Evolutionary conservation across 2,113 vertebrate genomes (phyloP).

Genomic region (Siphamia tubifer): DNA sequence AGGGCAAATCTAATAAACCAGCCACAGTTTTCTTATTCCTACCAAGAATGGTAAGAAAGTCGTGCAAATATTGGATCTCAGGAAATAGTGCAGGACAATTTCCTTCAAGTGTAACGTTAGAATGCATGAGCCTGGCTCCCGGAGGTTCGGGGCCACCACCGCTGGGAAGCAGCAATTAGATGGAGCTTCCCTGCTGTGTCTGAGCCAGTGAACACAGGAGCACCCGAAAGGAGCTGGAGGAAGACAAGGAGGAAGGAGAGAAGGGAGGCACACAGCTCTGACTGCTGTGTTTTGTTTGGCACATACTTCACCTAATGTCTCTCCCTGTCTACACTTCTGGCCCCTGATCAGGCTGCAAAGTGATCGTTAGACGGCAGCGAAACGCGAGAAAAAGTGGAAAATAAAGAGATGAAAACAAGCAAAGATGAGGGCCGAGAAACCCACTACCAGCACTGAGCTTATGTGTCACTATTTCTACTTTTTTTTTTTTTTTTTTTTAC

Average conservation of each 20-base stretch:
- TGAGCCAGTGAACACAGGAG: slow-evolving; percentile 78
- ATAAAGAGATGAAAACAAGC: slow-evolving; percentile 5
- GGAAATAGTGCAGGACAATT: slow-evolving; percentile 90
- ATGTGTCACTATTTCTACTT: background rate
- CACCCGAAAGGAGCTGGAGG: slow-evolving; percentile 74
- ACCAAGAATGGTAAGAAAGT: slow-evolving; percentile 75
- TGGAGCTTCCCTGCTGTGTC: slow-evolving; percentile 84
- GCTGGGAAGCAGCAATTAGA: slow-evolving; percentile 84
- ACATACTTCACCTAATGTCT: slow-evolving; percentile 29
- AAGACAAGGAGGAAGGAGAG: slow-evolving; percentile 56
- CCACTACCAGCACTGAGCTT: background rate
- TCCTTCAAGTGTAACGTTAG: slow-evolving; percentile 90
- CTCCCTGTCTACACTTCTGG: slow-evolving; percentile 38
- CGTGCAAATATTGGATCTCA: slow-evolving; percentile 84
- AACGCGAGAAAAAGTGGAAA: background rate
- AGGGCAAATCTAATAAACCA: slow-evolving; percentile 83
- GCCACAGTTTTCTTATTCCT: slow-evolving; percentile 82
- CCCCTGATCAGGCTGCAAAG: slow-evolving; percentile 39
- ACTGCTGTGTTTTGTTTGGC: slow-evolving; percentile 67
- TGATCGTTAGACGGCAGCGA: slow-evolving; percentile 20
- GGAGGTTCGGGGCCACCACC: slow-evolving; percentile 79
- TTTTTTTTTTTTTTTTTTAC: no score
- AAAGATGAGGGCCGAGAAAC: slow-evolving; percentile 1
- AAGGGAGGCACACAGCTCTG: slow-evolving; percentile 20
- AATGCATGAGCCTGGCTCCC: slow-evolving; percentile 81